Base-by-base conservation (phyloP, 1,140 invertebrate species). In the Danaus melanippus region DNA sequence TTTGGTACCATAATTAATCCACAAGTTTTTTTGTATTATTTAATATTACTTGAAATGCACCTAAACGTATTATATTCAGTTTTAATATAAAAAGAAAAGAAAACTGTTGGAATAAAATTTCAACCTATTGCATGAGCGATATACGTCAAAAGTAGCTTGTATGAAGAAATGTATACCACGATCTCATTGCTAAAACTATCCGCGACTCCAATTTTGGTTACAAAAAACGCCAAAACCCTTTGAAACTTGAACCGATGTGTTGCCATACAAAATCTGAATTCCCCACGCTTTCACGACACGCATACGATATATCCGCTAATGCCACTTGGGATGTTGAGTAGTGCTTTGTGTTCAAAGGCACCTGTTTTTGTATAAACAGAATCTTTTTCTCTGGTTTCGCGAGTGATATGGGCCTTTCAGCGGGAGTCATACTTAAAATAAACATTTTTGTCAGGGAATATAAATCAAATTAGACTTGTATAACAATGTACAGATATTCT, bases 321-420 rank as follows among this genome's bases (percentile, higher is more conserved):
- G 74, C 66, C 80, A 79, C 80, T 72, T 73, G 80, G 80, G 80
- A 84, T 76, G 58, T 49, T 60, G 64, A 74, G 70, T 79, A 80
- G 76, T 79, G 72, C 79, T 84, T 84, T 79, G 77, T 77, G 66
- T 71, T 77, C 80, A 84, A 84, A 84, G 77, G 76, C 69, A 80
- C 71, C 77, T 82, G 77, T 74, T 84, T 83, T 79, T 76, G 55
- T 70, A 66, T 71, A 79, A 79, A 82, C 69, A 79, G 70, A 80
- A 77, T 82, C 68, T 76, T 77, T 77, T 76, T 65, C 66, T 64
- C 54, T 69, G 60, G 62, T 71, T 71, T 56, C 62, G 48, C 53
- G 62, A 63, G 61, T 62, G 68, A 70, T 64, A 62, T 71, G 59
- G 57, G 60, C 60, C 52, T 67, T 51, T 57, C 53, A 56, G 50